A percentile compares a stretch with the other conserved stretches of the same genome.
phyloP scores from a whole-genome alignment of 2,797 vertebrate genomes.

The Sorex maritimensis region DNA sequence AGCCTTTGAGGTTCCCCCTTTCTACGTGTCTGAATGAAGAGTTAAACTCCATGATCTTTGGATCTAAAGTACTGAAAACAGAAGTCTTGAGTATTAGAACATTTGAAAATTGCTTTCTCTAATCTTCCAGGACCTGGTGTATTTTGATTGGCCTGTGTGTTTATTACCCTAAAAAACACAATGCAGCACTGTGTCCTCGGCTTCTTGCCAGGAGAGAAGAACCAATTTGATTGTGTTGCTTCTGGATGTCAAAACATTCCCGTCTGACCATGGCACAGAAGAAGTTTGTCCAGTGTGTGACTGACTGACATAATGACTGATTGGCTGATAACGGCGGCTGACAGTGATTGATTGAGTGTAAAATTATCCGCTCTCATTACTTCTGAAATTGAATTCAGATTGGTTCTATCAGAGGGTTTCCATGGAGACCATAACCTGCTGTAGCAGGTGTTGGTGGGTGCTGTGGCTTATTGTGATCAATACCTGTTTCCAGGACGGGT shows the following conservation, averaged over 20 bases:
- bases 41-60: constrained; percentile 3
- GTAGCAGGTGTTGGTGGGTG: constrained; percentile 81
- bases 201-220: constrained; percentile 56
- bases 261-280: constrained; percentile 51
- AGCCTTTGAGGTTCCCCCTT: constrained; percentile 14
- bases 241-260: constrained; percentile 76
- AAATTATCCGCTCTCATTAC: constrained; percentile 92
- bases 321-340: constrained; percentile 91
- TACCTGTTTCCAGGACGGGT: constrained; percentile 75
- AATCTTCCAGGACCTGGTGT: background rate
- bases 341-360: constrained; percentile 92
- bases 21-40: constrained; percentile 35
- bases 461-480: constrained; percentile 80
- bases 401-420: constrained; percentile 91
- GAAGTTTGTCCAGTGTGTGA: constrained; percentile 84
- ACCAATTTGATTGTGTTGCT: constrained; percentile 71
- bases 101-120: background rate
- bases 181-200: background rate
- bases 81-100: background rate
- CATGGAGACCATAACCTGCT: constrained; percentile 88
- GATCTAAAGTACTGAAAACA: background rate
- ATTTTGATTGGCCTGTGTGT: constrained; percentile 6
- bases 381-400: constrained; percentile 92
- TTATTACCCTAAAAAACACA: constrained; percentile 21
- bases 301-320: constrained; percentile 91